Evolutionary conservation across 2,797 vertebrate genomes (phyloP).

Genomic region (Catostomus latipinnis): DNA sequence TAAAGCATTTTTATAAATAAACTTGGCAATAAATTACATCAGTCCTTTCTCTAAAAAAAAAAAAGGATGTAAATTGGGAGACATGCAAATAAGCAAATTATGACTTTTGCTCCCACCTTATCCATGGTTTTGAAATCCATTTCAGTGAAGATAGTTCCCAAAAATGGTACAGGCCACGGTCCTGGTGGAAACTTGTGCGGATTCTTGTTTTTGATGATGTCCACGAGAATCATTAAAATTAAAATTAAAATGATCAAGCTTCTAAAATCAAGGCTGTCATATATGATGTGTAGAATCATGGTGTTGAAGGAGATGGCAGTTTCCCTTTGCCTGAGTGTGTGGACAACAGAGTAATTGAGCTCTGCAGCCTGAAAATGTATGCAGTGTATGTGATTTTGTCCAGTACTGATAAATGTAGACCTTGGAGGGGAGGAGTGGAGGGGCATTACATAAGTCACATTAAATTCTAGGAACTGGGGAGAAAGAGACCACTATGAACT

Average conservation of each 20-base stretch:
- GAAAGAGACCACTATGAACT: neutral
- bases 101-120: conserved; percentile 61
- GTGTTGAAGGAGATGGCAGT: neutral
- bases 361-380: neutral
- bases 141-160: conserved; percentile 79
- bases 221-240: conserved; percentile 68
- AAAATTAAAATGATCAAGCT: conserved; percentile 69
- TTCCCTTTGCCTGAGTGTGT: too few relatives aligned
- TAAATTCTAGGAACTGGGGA: neutral
- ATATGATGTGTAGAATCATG: conserved; percentile 72
- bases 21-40: too few relatives aligned
- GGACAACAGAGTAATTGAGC: neutral
- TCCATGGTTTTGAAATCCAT: conserved; percentile 69
- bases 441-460: neutral
- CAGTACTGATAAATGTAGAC: neutral
- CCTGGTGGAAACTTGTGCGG: conserved; percentile 80
- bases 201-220: conserved; percentile 73
- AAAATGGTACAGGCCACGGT: conserved; percentile 75
- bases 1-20: too few relatives aligned
- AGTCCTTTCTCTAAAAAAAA: neutral
- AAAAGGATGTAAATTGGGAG: neutral
- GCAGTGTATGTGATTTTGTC: neutral
- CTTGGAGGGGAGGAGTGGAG: neutral
- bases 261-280: conserved; percentile 65
- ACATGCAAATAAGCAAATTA: too few relatives aligned